Conservation (phyloP, 2,888 invertebrate species). For the Ptilodon capucinus region DNA sequence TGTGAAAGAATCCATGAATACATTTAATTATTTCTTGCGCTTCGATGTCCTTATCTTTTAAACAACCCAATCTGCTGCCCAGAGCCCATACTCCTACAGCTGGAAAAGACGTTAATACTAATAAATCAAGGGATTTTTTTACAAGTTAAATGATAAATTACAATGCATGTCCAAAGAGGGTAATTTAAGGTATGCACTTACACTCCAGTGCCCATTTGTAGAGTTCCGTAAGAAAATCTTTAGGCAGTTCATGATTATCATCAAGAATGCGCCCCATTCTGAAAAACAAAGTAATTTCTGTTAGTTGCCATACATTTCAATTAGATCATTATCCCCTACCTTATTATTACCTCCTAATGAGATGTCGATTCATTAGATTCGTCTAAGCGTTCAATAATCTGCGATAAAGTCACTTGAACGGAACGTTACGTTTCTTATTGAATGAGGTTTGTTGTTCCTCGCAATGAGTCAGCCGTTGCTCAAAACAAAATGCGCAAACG, state of each 20-base stretch:
- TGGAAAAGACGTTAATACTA: conserved; percentile 70
- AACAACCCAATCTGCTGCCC: conserved; percentile 90
- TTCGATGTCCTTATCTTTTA: conserved; percentile 86
- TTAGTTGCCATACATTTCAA: neutral
- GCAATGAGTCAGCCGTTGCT: conserved; percentile 66
- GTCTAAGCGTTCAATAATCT: conserved; percentile 40
- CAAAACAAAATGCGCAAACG: conserved; percentile 72
- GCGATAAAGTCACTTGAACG: conserved; percentile 51
- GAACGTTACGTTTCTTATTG: conserved; percentile 56
- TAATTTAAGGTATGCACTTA: conserved; percentile 84
- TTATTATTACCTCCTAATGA: conserved; percentile 10
- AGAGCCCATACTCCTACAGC: conserved; percentile 92
- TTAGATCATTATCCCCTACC: neutral
- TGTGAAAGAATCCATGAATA: conserved; percentile 89
- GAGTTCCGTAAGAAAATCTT: conserved; percentile 86
- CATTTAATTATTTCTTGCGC: conserved; percentile 90
- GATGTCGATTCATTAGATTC: conserved; percentile 23
- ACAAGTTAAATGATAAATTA: conserved; percentile 9
- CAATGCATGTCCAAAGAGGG: no score
- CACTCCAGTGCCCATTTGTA: conserved; percentile 93
- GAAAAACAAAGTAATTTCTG: conserved; percentile 36
- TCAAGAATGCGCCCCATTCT: conserved; percentile 85
- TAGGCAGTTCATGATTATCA: conserved; percentile 84
- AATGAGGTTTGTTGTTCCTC: conserved; percentile 67
- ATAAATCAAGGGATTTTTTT: conserved; percentile 3